phyloP scores from a whole-genome alignment of 2,888 invertebrate species.

The Xanthorhoe designata region DNA sequence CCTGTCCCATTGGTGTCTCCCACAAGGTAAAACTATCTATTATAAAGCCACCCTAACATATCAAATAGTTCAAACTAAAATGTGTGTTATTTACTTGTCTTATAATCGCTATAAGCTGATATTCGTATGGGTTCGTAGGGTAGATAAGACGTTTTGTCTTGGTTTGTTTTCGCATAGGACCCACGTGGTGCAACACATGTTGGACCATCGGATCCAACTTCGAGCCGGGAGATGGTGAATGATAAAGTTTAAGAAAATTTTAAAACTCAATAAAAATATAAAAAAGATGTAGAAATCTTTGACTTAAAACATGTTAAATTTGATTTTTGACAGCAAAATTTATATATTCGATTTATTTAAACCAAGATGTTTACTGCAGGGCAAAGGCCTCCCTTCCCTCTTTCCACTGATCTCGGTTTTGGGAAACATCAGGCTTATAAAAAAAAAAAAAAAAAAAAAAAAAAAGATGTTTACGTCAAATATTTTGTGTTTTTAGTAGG shows the following conservation, averaged over 20 bases:
- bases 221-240: constrained; percentile 75
- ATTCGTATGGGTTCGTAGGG: constrained; percentile 25
- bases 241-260: constrained; percentile 58
- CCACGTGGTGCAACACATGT: constrained; percentile 83
- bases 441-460: too few relatives aligned
- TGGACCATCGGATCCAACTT: constrained; percentile 69
- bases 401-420: too few relatives aligned
- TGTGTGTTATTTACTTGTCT: not conserved
- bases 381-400: too few relatives aligned
- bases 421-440: too few relatives aligned
- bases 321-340: too few relatives aligned
- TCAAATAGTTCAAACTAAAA: constrained; percentile 2
- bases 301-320: too few relatives aligned
- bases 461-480: too few relatives aligned
- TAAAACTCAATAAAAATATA: not conserved
- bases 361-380: too few relatives aligned
- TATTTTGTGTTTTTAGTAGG: too few relatives aligned
- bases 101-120: not conserved
- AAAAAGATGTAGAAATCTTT: too few relatives aligned
- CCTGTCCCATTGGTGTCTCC: constrained; percentile 76
- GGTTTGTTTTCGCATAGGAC: constrained; percentile 60
- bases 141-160: constrained; percentile 44
- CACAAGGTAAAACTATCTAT: constrained; percentile 70
- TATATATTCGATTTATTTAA: too few relatives aligned
- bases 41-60: constrained; percentile 18